Evolutionary conservation across 2,888 invertebrate species (phyloP).

Genomic region (Julus scanicus): DNA sequence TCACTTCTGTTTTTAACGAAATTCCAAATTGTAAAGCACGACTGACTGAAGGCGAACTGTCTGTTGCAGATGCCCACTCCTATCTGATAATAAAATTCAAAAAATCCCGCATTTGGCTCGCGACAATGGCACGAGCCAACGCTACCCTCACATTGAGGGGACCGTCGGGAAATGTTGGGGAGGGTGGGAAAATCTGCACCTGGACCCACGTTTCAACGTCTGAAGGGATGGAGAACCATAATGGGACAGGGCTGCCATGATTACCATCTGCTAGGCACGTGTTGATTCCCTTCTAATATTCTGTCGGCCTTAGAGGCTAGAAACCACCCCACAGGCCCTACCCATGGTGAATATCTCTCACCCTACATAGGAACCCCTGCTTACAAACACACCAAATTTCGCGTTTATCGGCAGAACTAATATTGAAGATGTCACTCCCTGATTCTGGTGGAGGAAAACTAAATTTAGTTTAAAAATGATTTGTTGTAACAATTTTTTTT

Average conservation of each 20-base stretch:
- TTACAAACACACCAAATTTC: not conserved
- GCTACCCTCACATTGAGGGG: conserved; percentile 26
- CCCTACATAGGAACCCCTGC: not conserved
- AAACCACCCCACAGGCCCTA: conserved; percentile 8
- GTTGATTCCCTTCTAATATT: not conserved
- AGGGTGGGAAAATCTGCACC: conserved; percentile 46
- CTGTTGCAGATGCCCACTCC: not conserved
- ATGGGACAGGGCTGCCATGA: not conserved
- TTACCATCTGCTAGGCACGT: conserved; percentile 24
- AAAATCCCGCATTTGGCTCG: conserved; percentile 48
- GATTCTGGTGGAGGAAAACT: not conserved
- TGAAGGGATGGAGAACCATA: not conserved
- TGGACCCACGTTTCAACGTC: conserved; percentile 37
- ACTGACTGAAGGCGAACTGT: not conserved
- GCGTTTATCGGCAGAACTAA: not conserved
- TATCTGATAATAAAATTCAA: conserved; percentile 48
- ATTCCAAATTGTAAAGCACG: not conserved
- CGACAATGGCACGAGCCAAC: conserved; percentile 51
- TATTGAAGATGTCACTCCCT: conserved; percentile 20
- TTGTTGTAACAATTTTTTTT: not conserved
- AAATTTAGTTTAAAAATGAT: not conserved
- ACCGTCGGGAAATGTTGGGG: conserved; percentile 12
- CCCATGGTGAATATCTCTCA: conserved; percentile 5
- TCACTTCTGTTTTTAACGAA: not conserved
- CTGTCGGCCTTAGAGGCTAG: not conserved